Percentiles rank a stretch among this genome's conserved stretches.
Evolutionary conservation across 2,888 invertebrate species (phyloP).

Genomic region (Helleia helle): DNA sequence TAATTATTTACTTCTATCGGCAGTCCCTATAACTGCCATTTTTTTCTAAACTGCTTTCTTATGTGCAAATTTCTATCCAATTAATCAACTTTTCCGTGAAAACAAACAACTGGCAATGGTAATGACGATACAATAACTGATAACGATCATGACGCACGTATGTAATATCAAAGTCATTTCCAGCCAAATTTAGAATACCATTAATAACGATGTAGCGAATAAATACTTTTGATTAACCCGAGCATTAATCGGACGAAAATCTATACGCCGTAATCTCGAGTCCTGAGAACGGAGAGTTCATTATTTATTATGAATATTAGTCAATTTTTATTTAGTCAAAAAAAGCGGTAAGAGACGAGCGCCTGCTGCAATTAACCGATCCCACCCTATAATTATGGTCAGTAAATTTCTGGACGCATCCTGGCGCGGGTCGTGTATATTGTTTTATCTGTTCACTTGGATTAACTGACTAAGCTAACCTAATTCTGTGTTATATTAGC

Average conservation of each 20-base stretch:
- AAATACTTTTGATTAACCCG: constrained; percentile 31
- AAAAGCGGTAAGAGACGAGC: constrained; percentile 56
- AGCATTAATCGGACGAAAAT: constrained; percentile 58
- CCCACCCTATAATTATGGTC: constrained; percentile 89
- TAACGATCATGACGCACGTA: no score
- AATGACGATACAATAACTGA: no score
- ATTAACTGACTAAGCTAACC: constrained; percentile 41
- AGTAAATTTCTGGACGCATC: constrained; percentile 86
- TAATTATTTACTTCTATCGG: no score
- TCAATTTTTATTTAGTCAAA: constrained; percentile 73
- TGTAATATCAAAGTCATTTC: not conserved
- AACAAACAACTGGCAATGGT: no score
- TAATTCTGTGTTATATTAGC: constrained; percentile 12
- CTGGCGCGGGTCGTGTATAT: constrained; percentile 57
- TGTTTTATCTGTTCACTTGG: constrained; percentile 61
- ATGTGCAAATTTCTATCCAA: no score
- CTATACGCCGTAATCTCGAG: constrained; percentile 53
- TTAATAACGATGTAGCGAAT: constrained; percentile 15
- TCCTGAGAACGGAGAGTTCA: constrained; percentile 64
- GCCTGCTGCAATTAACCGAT: constrained; percentile 85
- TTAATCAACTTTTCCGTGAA: no score
- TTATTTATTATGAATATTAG: constrained; percentile 75
- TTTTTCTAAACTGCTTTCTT: no score
- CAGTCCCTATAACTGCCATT: no score
- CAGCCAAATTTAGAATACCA: constrained; percentile 11